A percentile compares a stretch with the other conserved stretches of the same genome.
Evolutionary conservation across 2,888 invertebrate genomes (phyloP).

Genomic region (Protonemura montana): DNA sequence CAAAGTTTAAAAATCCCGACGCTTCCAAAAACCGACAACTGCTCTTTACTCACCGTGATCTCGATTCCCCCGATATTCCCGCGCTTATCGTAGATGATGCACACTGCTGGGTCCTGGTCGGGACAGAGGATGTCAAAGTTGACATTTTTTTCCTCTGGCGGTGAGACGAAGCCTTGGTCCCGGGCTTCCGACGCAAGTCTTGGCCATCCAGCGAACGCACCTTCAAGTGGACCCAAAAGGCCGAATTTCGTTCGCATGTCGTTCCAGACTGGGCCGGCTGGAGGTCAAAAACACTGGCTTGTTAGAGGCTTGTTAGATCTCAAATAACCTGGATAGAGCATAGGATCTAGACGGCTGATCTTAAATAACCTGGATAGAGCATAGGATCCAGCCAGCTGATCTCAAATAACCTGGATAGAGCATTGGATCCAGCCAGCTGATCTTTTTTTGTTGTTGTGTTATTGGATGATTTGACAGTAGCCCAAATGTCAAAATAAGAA

Average conservation of each 20-base stretch:
- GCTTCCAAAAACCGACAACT: too few species aligned
- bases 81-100: slow-evolving; percentile 60
- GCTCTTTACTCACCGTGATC: slow-evolving; percentile 35
- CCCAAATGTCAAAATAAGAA: too few species aligned
- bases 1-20: too few species aligned
- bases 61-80: slow-evolving; percentile 39
- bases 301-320: too few species aligned
- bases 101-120: slow-evolving; percentile 57
- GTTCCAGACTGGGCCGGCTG: not conserved
- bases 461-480: too few species aligned
- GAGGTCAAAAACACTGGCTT: not conserved
- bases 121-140: slow-evolving; percentile 54
- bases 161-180: not conserved
- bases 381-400: too few species aligned
- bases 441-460: too few species aligned
- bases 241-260: not conserved
- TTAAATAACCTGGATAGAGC: too few species aligned
- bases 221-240: not conserved
- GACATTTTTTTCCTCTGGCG: not conserved
- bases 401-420: too few species aligned
- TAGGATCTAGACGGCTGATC: too few species aligned
- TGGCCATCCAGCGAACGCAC: slow-evolving; percentile 39
- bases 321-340: too few species aligned
- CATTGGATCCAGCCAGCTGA: too few species aligned
- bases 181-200: slow-evolving; percentile 26